These are phyloP conservation scores for Noctua janthina DNA, from an alignment of 2,888 invertebrate genomes.

Conservation along the genomic window DNA sequence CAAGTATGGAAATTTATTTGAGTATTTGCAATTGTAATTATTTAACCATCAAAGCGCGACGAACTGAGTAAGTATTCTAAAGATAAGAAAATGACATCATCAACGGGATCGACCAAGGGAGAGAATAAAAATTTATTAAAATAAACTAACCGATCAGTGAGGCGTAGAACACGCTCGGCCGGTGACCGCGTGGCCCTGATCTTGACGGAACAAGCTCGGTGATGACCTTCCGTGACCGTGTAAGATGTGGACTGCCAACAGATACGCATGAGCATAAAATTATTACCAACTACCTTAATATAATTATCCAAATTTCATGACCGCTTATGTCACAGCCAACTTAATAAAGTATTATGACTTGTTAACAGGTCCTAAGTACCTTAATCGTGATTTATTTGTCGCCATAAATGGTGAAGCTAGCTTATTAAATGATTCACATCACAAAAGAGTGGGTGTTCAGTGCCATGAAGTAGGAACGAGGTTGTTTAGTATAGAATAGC, in stretches of 20 bases:
- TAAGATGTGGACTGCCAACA: slow-evolving; percentile 56
- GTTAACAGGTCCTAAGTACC: slow-evolving; percentile 60
- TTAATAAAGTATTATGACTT: slow-evolving; percentile 57
- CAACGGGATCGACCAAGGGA: slow-evolving; percentile 78
- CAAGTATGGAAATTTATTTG: slow-evolving; percentile 47
- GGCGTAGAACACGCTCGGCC: slow-evolving; percentile 76
- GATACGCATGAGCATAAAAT: slow-evolving; percentile 30
- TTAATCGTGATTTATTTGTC: slow-evolving; percentile 72
- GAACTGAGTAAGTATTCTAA: slow-evolving; percentile 61
- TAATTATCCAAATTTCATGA: slow-evolving; percentile 37
- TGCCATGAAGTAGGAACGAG: slow-evolving; percentile 66
- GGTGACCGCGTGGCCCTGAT: slow-evolving; percentile 87
- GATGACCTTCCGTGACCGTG: slow-evolving; percentile 72
- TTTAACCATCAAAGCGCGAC: slow-evolving; percentile 68
- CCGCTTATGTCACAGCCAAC: slow-evolving; percentile 53
- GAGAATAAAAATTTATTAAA: slow-evolving; percentile 79
- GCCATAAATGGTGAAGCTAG: slow-evolving; percentile 72
- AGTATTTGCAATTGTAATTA: slow-evolving; percentile 69
- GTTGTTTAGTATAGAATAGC: slow-evolving; percentile 50
- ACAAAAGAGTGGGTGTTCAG: slow-evolving; percentile 72
- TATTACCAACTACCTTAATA: slow-evolving; percentile 21
- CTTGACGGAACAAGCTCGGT: slow-evolving; percentile 79
- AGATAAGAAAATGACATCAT: slow-evolving; percentile 85
- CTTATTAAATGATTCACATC: slow-evolving; percentile 73
- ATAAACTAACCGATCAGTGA: slow-evolving; percentile 77